A percentile compares a stretch with the other conserved stretches of the same genome.
Evolutionary conservation across 2,113 vertebrate genomes (phyloP).

Genomic region (Ammospiza caudacuta): DNA sequence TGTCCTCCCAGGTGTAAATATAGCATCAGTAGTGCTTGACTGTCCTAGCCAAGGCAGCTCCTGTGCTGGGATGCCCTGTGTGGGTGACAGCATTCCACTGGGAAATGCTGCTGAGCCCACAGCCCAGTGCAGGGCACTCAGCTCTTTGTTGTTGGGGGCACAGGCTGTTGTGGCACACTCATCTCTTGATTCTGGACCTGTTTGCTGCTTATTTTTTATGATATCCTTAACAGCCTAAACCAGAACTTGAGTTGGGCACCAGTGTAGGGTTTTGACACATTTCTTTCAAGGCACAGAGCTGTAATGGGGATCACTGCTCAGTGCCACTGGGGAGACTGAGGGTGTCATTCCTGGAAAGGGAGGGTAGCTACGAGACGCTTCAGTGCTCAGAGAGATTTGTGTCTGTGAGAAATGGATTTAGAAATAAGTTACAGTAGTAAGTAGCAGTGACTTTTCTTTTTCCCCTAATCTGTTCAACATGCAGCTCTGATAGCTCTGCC

Average conservation of each 20-base stretch:
- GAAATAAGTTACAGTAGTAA: neutral
- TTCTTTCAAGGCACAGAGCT: neutral
- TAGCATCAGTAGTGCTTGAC: neutral
- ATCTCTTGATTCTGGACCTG: neutral
- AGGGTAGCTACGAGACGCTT: neutral
- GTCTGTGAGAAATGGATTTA: slow-evolving; percentile 8
- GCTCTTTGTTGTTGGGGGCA: fast-evolving
- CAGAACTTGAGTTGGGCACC: neutral
- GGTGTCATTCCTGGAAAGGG: neutral
- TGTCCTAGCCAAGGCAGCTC: neutral
- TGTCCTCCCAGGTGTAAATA: slow-evolving; percentile 19
- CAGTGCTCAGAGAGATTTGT: neutral
- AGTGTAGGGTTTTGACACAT: neutral
- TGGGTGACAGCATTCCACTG: neutral
- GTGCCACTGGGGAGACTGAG: neutral
- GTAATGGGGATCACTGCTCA: neutral
- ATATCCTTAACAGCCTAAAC: neutral
- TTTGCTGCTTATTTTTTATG: neutral
- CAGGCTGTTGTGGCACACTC: fast-evolving
- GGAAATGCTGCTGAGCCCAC: neutral
- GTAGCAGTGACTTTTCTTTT: neutral
- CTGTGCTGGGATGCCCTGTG: neutral
- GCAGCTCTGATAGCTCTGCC: neutral
- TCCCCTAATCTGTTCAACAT: slow-evolving; percentile 7
- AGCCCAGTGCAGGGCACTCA: fast-evolving